These are phyloP conservation scores for Macrotis lagotis DNA, from an alignment of 2,113 vertebrate species.

Conservation along the genomic window DNA sequence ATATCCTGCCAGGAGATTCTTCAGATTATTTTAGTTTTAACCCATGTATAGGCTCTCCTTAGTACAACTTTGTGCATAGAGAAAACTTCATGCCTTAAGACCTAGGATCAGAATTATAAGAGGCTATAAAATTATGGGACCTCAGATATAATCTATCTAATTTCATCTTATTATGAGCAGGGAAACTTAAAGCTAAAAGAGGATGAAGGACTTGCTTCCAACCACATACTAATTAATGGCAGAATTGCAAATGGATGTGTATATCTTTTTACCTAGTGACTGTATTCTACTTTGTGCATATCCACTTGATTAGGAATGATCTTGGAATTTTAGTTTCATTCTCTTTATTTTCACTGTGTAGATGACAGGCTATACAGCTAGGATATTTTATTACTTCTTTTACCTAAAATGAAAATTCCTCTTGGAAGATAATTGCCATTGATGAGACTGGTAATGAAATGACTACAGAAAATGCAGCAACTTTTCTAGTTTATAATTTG, in stretches of 20 bases:
- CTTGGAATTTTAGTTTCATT: background rate
- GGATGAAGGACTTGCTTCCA: background rate
- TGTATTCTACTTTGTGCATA: background rate
- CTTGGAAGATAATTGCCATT: background rate
- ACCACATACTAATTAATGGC: background rate
- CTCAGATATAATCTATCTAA: background rate
- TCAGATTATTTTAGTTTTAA: background rate
- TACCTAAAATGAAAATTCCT: background rate
- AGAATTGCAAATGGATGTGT: background rate
- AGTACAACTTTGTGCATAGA: background rate
- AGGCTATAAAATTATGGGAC: background rate
- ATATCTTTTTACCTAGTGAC: background rate
- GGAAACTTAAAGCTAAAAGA: background rate
- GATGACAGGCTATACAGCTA: background rate
- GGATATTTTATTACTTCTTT: background rate
- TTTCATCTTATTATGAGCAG: background rate
- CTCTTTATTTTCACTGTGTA: background rate
- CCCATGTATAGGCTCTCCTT: background rate
- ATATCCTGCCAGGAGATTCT: background rate
- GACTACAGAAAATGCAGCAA: background rate
- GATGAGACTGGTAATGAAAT: background rate
- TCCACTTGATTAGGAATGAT: background rate
- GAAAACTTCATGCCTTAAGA: background rate
- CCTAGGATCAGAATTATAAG: background rate
- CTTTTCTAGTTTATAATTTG: background rate